Base-by-base conservation (phyloP, 2,113 vertebrate species). In the Antechinus stuartii region DNA sequence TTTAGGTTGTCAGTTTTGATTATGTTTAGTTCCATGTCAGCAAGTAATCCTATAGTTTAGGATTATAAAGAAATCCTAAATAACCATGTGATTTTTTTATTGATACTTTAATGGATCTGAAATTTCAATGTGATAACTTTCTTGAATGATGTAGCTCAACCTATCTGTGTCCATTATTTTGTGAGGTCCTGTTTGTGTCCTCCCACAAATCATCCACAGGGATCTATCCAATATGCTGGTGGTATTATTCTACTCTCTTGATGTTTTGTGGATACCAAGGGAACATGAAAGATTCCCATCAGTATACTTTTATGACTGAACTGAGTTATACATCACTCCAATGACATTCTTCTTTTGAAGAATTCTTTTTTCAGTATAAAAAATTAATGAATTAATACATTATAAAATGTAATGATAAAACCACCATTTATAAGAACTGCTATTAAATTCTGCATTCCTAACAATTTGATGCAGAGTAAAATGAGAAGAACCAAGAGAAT, bases 11-110 rank as follows among this genome's bases (percentile, higher is more conserved):
- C 91, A 96, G 47, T 54, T 57, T 25, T 90, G 19, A 54, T 8
- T 42, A 42, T 91, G 2, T 89, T 92, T 89, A 52, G 30, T 26
- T 94, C 89, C 89, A 24, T 24, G 26, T 92, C 61, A 91, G 94
- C n/a, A 95, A 93, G 30, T 47, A 93, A 90, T 84, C 93, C 26
- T 96, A 49, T 57, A 42, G 5, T 94, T 52, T 52, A 52, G 50
- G 90, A 50, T 53, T 27, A 22, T 95, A 68, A 94, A 92, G 54
- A 94, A 92, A 96, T n/a, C 50, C 47, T 92, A 93, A 91, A 84
- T 27, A 52, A 46, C 68, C 53, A 90, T 68, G n/a, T 42, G 35
- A 42, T 42, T 84, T 84, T 49, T 42, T 22, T 19, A 8, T 0
- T 42, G 68, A 84, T 84, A 84, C 19, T 42, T 84, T 42, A 84